Conservation (phyloP, 2,113 vertebrate species). For the Eupsittula cactorum region DNA sequence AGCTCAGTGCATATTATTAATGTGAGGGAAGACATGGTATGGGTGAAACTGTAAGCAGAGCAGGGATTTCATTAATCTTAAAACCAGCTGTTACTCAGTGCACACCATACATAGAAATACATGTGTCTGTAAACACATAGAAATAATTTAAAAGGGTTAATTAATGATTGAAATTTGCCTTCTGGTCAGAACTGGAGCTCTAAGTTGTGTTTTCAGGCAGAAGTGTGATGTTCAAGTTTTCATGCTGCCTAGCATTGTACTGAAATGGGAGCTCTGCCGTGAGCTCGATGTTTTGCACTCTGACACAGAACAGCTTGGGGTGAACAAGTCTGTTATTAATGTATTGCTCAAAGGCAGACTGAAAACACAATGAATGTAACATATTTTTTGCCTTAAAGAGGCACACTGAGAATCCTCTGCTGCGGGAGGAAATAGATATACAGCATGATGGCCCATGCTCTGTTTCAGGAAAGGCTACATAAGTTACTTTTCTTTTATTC, state of each 20-base stretch:
- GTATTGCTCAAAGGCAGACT: not conserved
- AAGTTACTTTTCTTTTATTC: not conserved
- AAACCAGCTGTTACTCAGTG: not conserved
- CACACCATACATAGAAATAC: not conserved
- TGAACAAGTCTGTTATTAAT: constrained; percentile 18
- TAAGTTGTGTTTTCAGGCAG: not conserved
- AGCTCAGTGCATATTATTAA: not conserved
- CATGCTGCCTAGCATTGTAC: not conserved
- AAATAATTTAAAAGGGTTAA: not conserved
- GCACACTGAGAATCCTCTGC: not conserved
- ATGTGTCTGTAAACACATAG: not conserved
- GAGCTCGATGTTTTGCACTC: not conserved
- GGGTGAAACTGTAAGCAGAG: not conserved
- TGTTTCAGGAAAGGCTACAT: not conserved
- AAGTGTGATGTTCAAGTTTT: not conserved
- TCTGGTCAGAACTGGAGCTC: not conserved
- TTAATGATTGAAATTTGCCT: not conserved
- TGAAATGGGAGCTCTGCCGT: not conserved
- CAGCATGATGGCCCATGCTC: not conserved
- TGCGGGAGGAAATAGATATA: not conserved
- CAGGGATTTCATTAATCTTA: not conserved
- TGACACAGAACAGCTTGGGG: not conserved
- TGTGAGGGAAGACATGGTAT: not conserved
- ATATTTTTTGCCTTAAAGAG: not conserved
- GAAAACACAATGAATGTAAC: not conserved